Conservation (phyloP, 2,888 invertebrate genomes). For the Meteorus colon region DNA sequence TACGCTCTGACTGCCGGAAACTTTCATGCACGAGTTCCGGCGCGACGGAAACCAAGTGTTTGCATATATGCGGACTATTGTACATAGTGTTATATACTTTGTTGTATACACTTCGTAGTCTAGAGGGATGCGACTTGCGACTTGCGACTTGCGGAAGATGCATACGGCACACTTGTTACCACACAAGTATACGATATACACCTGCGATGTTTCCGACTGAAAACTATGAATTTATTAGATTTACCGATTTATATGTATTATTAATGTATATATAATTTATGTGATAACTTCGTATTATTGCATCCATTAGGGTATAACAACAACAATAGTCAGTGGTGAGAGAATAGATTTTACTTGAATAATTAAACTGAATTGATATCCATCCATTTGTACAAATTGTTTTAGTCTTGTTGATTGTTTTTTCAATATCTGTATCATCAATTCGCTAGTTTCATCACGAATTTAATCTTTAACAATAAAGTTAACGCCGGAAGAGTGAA, state of each 20-base stretch:
- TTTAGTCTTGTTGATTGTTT: too few relatives aligned
- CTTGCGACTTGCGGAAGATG: conserved; percentile 10
- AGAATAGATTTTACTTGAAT: not conserved
- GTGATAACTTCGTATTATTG: not conserved
- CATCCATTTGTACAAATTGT: too few relatives aligned
- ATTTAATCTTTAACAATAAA: too few relatives aligned
- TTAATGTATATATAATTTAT: not conserved
- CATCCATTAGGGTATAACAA: not conserved
- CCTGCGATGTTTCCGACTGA: not conserved
- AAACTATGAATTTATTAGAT: conserved; percentile 6
- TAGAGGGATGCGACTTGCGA: conserved; percentile 8
- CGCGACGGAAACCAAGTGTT: conserved; percentile 24
- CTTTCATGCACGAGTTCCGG: conserved; percentile 19
- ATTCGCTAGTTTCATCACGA: too few relatives aligned
- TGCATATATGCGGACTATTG: conserved; percentile 6
- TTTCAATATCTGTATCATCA: too few relatives aligned
- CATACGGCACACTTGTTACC: conserved; percentile 8
- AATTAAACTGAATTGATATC: too few relatives aligned
- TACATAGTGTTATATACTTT: conserved; percentile 9
- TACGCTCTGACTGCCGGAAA: conserved; percentile 20
- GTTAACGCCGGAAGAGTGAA: too few relatives aligned
- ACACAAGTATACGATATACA: not conserved
- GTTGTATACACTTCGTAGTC: conserved; percentile 4
- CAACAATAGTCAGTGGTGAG: not conserved
- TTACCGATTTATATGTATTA: not conserved